Evolutionary conservation across 2,113 vertebrate genomes (phyloP).

Genomic region (Pan paniscus): DNA sequence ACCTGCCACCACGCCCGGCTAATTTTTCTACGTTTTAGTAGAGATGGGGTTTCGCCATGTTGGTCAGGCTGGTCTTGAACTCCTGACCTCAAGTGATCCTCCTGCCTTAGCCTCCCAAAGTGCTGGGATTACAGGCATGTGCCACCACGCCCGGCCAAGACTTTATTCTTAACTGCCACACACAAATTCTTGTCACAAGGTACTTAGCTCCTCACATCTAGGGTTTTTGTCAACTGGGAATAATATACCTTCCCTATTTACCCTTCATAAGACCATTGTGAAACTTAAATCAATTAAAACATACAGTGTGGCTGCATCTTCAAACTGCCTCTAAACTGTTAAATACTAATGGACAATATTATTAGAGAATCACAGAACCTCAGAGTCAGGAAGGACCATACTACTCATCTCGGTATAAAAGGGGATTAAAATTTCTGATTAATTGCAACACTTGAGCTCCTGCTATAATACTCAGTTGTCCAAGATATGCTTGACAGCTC

Average conservation of each 20-base stretch:
- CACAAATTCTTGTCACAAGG: background rate
- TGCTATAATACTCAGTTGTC: background rate
- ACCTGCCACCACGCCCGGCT: too few species aligned
- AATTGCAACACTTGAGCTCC: background rate
- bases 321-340: background rate
- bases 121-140: too few species aligned
- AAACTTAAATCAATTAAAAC: background rate
- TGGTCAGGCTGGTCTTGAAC: too few species aligned
- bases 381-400: background rate
- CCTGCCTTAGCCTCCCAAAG: too few species aligned
- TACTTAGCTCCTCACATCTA: background rate
- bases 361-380: background rate
- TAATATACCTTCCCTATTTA: background rate
- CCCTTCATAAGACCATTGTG: too few species aligned
- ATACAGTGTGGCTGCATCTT: background rate
- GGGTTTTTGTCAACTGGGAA: background rate
- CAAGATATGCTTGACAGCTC: accelerated
- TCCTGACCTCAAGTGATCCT: too few species aligned
- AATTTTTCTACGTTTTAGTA: too few species aligned
- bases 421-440: background rate
- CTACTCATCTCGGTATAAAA: background rate
- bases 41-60: too few species aligned
- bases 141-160: too few species aligned
- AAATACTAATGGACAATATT: background rate
- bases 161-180: background rate